Base-by-base conservation (phyloP, 2,888 invertebrate species). In the Clepsis dumicolana region DNA sequence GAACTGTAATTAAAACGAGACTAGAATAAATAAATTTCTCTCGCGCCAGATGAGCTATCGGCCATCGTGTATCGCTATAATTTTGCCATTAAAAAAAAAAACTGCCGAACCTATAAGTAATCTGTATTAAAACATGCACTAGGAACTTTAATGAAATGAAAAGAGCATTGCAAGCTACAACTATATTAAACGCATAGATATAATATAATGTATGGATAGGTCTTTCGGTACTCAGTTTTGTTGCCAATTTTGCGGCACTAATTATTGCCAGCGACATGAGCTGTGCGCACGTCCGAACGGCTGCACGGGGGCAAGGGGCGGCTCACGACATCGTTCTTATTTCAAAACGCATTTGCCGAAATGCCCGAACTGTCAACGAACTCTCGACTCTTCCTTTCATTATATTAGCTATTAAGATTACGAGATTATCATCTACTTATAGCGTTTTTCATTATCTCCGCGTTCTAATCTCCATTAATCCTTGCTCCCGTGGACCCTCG, bases 391-490 rank as follows among this genome's bases (percentile, higher is more conserved):
- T 12, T 10, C 32, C 18, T 12, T 38, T n/a, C 16, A 21, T 29
- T 21, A 21, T 8, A 12, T 41, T 41, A 50, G 35, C 16, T 38
- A 41, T 12, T 54, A 32, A 54, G 32, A 54, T 54, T 54, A 66
- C 56, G 27, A 53, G 59, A 59, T 60, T 52, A 60, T 65, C 65
- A n/a, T 35, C 16, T 21, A 52, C 50, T 57, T 56, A 35, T 48
- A 54, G 50, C 48, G 48, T 67, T 50, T 52, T 57, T 38, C 56
- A 67, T 57, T 63, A 67, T 63, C 60, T 65, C 38, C 44, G 2
- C 29, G 16, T 62, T 54, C 38, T 61, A 56, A 48, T 48, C 54
- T 54, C 41, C 50, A 41, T 53, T 60, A 70, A 65, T 61, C 60
- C 41, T 59, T 38, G 35, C 12, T 21, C 53, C 21, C 12, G 54